A percentile compares a stretch with the other conserved stretches of the same genome.
These are phyloP conservation scores for Emydoidea blandingii DNA, from an alignment of 2,797 vertebrate species.

Conservation along the genomic window DNA sequence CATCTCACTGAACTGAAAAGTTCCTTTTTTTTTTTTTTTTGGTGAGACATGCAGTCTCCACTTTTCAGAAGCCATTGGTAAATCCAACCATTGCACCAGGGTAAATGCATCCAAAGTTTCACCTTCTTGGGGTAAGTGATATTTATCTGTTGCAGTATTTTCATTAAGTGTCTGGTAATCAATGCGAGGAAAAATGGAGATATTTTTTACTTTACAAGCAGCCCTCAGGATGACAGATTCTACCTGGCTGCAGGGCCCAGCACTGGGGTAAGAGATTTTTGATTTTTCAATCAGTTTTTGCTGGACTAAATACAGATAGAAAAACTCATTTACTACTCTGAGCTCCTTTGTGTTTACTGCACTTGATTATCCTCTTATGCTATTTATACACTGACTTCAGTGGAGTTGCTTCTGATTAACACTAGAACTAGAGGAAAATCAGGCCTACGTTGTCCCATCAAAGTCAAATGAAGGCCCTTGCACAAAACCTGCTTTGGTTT, in stretches of 20 bases:
- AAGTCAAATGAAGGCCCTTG: not conserved
- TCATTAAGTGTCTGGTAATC: not conserved
- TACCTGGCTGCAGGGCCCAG: not conserved
- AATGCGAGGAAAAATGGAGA: not conserved
- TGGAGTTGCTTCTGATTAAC: not conserved
- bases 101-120: not conserved
- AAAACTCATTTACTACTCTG: not conserved
- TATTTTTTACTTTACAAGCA: not conserved
- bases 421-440: not conserved
- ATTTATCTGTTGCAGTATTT: not conserved
- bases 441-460: not conserved
- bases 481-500: not conserved
- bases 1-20: not conserved
- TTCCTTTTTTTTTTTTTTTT: not conserved
- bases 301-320: not conserved
- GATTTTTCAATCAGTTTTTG: not conserved
- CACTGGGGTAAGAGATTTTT: not conserved
- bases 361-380: not conserved
- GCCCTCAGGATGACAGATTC: accelerated
- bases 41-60: not conserved
- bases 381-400: not conserved
- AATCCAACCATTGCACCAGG: not conserved
- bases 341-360: not conserved
- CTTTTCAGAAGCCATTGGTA: not conserved
- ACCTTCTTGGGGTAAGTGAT: not conserved